Conservation (phyloP, 2,888 invertebrate genomes). For the Tiliacea aurago region DNA sequence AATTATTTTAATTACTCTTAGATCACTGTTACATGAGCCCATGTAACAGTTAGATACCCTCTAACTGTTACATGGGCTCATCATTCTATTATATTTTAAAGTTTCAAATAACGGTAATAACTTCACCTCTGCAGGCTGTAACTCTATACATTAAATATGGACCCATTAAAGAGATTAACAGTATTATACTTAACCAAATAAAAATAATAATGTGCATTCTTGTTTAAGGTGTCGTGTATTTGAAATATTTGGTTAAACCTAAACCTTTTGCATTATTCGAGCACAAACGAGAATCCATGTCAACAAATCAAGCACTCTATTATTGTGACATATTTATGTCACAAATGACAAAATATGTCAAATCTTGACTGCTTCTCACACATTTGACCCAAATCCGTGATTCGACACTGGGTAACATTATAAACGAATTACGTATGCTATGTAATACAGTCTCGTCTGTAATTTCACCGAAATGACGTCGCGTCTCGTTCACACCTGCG, state of each 20-base stretch:
- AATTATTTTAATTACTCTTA: too few species aligned
- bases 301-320: slow-evolving; percentile 2
- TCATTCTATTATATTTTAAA: too few species aligned
- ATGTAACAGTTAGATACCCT: too few species aligned
- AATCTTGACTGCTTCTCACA: slow-evolving; percentile 6
- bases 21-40: too few species aligned
- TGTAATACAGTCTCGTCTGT: slow-evolving; percentile 27
- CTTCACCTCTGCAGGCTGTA: too few species aligned
- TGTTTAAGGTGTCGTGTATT: too few species aligned
- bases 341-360: slow-evolving; percentile 6
- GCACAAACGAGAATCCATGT: neutral
- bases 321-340: slow-evolving; percentile 12
- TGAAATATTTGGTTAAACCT: too few species aligned
- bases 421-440: slow-evolving; percentile 38
- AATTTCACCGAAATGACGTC: slow-evolving; percentile 59
- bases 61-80: too few species aligned
- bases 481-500: slow-evolving; percentile 39
- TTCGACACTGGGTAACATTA: neutral
- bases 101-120: too few species aligned
- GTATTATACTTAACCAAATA: neutral
- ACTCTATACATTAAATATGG: too few species aligned
- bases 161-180: too few species aligned
- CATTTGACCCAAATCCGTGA: neutral
- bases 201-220: neutral
- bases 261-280: neutral